Conservation (phyloP, 2,113 vertebrate genomes). For the Ceratotherium simum region DNA sequence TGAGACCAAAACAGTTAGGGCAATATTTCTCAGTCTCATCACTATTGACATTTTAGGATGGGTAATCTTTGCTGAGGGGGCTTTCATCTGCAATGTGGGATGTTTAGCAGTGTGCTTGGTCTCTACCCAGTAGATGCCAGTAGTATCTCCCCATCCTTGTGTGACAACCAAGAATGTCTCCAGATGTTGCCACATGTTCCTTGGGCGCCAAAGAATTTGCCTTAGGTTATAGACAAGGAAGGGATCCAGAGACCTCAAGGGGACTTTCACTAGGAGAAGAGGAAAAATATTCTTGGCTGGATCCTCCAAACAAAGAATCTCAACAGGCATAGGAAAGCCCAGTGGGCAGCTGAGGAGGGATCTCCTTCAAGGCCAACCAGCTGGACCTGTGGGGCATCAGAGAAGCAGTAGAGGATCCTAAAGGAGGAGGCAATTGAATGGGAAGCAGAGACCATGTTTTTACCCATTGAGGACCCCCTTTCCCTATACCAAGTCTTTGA, state of each 20-base stretch:
- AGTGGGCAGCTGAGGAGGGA: not conserved
- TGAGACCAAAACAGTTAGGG: not conserved
- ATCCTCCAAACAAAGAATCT: not conserved
- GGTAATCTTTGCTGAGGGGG: not conserved
- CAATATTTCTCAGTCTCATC: accelerated
- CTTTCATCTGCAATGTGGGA: too few species aligned
- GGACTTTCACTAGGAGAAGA: not conserved
- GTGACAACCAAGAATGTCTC: not conserved
- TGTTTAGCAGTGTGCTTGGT: not conserved
- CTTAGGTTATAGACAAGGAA: not conserved
- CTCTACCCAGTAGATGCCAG: not conserved
- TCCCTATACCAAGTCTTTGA: accelerated
- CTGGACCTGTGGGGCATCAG: too few species aligned
- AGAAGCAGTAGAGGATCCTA: not conserved
- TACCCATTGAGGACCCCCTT: accelerated
- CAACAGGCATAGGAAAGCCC: not conserved
- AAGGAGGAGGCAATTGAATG: not conserved
- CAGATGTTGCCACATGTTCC: not conserved
- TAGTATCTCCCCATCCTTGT: accelerated
- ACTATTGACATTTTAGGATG: not conserved
- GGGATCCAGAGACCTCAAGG: not conserved
- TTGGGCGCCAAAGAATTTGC: not conserved
- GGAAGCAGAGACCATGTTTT: not conserved
- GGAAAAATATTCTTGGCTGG: not conserved
- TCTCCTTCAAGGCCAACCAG: not conserved